Percentiles rank a stretch among this genome's conserved stretches.
These are phyloP conservation scores for Sinosuthora webbiana DNA, from an alignment of 2,113 vertebrate genomes.

Conservation along the genomic window DNA sequence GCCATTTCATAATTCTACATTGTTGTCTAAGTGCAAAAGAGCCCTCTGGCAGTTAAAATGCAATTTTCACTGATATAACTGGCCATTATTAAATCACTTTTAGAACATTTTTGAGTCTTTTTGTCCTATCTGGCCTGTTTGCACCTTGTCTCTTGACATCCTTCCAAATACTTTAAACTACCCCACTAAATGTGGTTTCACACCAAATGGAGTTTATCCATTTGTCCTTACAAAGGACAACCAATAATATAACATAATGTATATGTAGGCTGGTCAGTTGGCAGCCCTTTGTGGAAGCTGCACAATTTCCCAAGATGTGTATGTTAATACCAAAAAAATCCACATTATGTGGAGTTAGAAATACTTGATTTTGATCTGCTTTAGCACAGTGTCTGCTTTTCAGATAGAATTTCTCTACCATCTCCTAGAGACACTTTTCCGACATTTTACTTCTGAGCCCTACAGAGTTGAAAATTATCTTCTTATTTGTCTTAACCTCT, in stretches of 20 bases:
- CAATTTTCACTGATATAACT: neutral
- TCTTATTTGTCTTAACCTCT: conserved; percentile 37
- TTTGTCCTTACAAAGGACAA: neutral
- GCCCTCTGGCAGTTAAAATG: neutral
- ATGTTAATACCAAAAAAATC: neutral
- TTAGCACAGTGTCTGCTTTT: neutral
- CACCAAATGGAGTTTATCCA: neutral
- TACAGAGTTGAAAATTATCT: conserved; percentile 1
- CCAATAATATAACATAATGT: neutral
- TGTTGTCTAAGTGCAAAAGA: neutral
- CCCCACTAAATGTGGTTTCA: neutral
- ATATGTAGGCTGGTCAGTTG: neutral
- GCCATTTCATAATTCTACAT: neutral
- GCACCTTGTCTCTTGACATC: neutral
- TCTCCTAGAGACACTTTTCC: neutral
- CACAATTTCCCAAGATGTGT: neutral
- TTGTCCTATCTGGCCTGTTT: neutral
- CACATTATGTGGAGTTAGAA: neutral
- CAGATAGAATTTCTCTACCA: neutral
- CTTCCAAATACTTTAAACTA: neutral
- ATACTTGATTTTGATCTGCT: neutral
- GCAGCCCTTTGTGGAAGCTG: neutral
- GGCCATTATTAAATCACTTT: neutral
- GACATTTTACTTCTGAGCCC: neutral
- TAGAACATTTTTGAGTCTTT: neutral